Base-by-base conservation (phyloP, 2,888 invertebrate species). In the Caprella mutica region DNA sequence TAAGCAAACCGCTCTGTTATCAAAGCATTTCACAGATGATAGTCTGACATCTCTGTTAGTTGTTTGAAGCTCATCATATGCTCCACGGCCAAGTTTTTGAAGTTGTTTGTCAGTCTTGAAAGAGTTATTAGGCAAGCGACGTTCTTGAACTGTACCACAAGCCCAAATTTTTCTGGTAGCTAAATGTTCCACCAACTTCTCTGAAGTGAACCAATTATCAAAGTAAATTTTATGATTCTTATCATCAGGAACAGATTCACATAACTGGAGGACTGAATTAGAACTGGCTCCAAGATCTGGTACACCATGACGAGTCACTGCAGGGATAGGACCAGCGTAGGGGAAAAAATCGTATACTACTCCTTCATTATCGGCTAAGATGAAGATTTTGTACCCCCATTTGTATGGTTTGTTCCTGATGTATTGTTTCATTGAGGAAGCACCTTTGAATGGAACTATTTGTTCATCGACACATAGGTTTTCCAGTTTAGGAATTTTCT, bases 201-300 rank as follows among this genome's bases (percentile, higher is more conserved):
- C 8, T 5, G 42, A 14, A n/a, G 30, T 51, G 26, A 56, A 50
- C 56, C 54, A 58, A 35, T 58, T 55, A 42, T 58, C 58, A 55
- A 58, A 50, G 26, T 55, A 58, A 23, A 55, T 24, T 35, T 58
- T 58, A 19, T 58, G 43, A 26, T 55, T 58, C 24, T 58, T 58
- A 12, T 24, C 26, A 30, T 23, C 21, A 23, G 58, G 54, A n/a
- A 58, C 23, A n/a, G 19, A 8, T 50, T 58, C 54, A 42, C 48
- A 39, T 21, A 58, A 21, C 23, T 40, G 35, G 9, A 54, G 42
- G 23, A 3, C 54, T 46, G 57, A 4, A 44, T 58, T 58, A 24
- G 39, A 27, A 35, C 26, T 29, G 23, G 50, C 26, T 23, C 29
- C 40, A 14, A 52, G 35, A 42, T 58, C 57, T 44, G 57, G 44